Base-by-base conservation (phyloP, 2,888 invertebrate genomes). In the Choreutis nemorana region DNA sequence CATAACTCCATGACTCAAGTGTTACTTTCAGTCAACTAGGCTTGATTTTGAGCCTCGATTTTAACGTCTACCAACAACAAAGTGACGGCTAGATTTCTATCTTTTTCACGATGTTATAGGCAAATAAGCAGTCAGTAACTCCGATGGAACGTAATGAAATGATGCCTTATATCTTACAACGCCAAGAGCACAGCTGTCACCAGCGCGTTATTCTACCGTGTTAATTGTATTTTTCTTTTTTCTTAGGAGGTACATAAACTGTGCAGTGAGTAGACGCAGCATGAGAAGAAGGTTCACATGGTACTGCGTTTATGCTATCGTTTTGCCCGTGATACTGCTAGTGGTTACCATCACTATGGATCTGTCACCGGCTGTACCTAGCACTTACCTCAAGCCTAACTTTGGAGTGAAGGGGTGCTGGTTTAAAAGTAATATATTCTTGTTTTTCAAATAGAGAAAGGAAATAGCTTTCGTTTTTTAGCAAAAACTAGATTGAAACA, bases 351-450 rank as follows among this genome's bases (percentile, higher is more conserved):
- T 84, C 37, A 61, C 70, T 3, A 80, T 83, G 81, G 82, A 85
- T 40, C 59, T 83, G 10, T 77, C 73, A 8, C 84, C 85, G 0
- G 81, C 81, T n/a, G 80, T 85, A 16, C 84, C 85, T 0, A 72
- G 75, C 46, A 80, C 81, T 1, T 82, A 83, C 40, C 63, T 82
- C 10, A 84, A 83, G 45, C 83, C 83, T 1, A 77, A 81, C 42
- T 82, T 84, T 38, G 83, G 82, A 11, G 70, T 70, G 4, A 75
- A 75, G 27, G 81, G 80, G 21, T 85, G 85, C 47, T 85, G 83
- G 83, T 85, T 84, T 37, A 67, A 81, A 52, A 81, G 85, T 85
- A 57, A 81, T 68, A 31, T 10, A 20, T 23, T 18, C 4, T 28
- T 22, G 9, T 22, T 28, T 20, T 11, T n/a, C n/a, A n/a, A n/a